These are phyloP conservation scores for Frankliniella fusca DNA, from an alignment of 2,888 invertebrate species.

Conservation along the genomic window DNA sequence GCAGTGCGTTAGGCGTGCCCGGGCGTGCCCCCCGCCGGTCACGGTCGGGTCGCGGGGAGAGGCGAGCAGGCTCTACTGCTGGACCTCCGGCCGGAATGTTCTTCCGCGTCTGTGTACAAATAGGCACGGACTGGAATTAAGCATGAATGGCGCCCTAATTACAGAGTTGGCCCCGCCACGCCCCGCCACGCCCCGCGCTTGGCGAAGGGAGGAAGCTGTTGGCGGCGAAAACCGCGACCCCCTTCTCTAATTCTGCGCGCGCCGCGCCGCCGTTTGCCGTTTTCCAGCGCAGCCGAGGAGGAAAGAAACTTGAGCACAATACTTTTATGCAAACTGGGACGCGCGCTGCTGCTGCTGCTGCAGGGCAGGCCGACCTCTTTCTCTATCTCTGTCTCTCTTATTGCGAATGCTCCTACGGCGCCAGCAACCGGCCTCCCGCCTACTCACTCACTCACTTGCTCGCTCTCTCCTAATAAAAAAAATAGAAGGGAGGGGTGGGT, in stretches of 20 bases:
- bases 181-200: not conserved
- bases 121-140: not conserved
- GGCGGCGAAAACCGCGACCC: not conserved
- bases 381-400: no score
- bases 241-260: not conserved
- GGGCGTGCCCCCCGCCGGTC: no score
- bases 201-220: no score
- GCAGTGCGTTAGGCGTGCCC: no score
- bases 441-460: no score
- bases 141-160: constrained; percentile 10
- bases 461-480: not conserved
- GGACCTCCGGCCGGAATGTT: no score
- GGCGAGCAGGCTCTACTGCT: no score
- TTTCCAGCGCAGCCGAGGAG: not conserved
- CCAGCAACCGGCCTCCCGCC: no score
- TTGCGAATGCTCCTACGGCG: no score
- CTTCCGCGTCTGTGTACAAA: not conserved
- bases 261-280: not conserved
- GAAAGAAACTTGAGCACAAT: constrained; percentile 24
- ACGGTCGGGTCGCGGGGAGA: no score
- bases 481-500: not conserved
- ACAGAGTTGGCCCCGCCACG: not conserved
- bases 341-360: no score
- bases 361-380: not conserved
- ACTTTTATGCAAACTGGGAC: constrained; percentile 19